phyloP scores from a whole-genome alignment of 2,113 vertebrate species.

The Morone saxatilis region DNA sequence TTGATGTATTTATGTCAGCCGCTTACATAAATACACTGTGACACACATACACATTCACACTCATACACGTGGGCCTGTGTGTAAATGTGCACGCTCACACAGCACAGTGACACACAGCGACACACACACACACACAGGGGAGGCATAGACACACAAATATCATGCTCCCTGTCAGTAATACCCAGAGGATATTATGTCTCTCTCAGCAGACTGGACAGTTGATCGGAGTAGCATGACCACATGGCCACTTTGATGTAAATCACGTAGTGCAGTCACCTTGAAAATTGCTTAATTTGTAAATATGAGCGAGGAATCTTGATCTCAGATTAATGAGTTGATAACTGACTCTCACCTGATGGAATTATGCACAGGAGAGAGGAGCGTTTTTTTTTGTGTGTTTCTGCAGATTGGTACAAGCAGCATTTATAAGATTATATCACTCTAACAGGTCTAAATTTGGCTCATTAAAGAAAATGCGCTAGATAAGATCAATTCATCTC shows the following conservation, averaged over 20 bases:
- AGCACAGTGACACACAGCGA: conserved; percentile 24
- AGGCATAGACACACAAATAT: conserved; percentile 48
- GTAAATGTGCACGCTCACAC: conserved; percentile 39
- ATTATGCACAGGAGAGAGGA: not conserved
- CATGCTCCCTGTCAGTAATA: conserved; percentile 75
- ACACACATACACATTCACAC: conserved; percentile 64
- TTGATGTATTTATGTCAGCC: conserved; percentile 82
- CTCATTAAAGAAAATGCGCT: not conserved
- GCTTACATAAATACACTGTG: conserved; percentile 70
- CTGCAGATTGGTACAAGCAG: not conserved
- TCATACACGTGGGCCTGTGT: conserved; percentile 42
- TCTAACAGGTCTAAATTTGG: not conserved
- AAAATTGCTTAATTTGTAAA: conserved; percentile 30
- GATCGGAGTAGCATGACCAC: conserved; percentile 68
- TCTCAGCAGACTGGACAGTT: conserved; percentile 74
- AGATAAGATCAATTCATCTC: not conserved
- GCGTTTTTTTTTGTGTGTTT: not conserved
- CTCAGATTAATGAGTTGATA: conserved; percentile 3
- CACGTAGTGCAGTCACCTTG: conserved; percentile 61
- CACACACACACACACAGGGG: conserved; percentile 19
- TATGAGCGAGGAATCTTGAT: conserved; percentile 10
- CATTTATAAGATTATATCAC: not conserved
- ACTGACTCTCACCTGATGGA: not conserved
- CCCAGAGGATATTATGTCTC: conserved; percentile 81
- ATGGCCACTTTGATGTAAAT: conserved; percentile 70